Conservation (phyloP, 1,140 invertebrate genomes). For the Phortica variegata region DNA sequence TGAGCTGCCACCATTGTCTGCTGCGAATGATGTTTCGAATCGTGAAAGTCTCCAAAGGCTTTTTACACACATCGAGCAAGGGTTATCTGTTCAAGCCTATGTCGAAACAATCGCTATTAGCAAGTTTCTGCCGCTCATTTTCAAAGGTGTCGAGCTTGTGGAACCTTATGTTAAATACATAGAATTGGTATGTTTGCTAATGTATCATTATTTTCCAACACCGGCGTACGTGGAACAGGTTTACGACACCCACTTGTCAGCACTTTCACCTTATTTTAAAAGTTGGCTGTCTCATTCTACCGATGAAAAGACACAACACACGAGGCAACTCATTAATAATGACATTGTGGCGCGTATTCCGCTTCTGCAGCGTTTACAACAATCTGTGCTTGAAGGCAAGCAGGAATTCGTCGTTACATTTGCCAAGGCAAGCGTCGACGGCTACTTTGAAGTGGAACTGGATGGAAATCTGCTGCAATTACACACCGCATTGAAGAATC, state of each 20-base stretch:
- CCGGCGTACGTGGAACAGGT: constrained; percentile 35
- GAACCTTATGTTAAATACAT: constrained; percentile 39
- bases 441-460: constrained; percentile 30
- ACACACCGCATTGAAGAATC: constrained; percentile 25
- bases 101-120: constrained; percentile 42
- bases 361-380: constrained; percentile 14
- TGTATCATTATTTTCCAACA: constrained; percentile 45
- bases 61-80: constrained; percentile 46
- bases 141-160: constrained; percentile 34
- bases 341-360: too few relatives aligned
- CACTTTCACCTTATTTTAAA: constrained; percentile 30
- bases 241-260: constrained; percentile 23
- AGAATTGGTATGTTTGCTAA: constrained; percentile 38
- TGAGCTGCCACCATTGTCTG: constrained; percentile 18
- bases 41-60: constrained; percentile 35
- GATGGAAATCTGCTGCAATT: constrained; percentile 25
- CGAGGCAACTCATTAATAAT: too few relatives aligned
- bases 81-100: constrained; percentile 45
- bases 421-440: not conserved
- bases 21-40: constrained; percentile 16
- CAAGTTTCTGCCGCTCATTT: constrained; percentile 40
- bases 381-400: constrained; percentile 13
- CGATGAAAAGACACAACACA: not conserved
- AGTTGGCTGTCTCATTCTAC: constrained; percentile 21
- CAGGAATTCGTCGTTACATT: constrained; percentile 28